Conservation (phyloP, 2,113 vertebrate genomes). For the Neodontobutis hainanensis region DNA sequence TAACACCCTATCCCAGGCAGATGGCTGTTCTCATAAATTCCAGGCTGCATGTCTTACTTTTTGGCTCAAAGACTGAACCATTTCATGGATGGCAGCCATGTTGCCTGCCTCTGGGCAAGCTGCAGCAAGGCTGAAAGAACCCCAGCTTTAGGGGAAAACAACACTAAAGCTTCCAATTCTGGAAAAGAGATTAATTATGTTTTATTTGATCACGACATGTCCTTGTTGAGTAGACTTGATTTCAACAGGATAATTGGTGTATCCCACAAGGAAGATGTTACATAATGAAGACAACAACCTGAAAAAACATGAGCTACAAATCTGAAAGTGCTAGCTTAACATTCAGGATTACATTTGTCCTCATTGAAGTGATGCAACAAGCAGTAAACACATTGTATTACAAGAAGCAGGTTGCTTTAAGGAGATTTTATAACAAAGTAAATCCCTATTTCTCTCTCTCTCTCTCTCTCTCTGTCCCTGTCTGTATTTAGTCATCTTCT, state of each 20-base stretch:
- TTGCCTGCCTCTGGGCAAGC: conserved; percentile 14
- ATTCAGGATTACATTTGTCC: too few relatives aligned
- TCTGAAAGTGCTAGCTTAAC: too few relatives aligned
- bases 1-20: conserved; percentile 49
- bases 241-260: conserved; percentile 35
- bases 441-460: background rate
- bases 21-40: conserved; percentile 59
- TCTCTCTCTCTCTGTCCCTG: background rate
- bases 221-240: conserved; percentile 19
- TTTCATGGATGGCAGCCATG: conserved; percentile 29
- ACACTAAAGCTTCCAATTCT: conserved; percentile 34
- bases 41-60: conserved; percentile 51
- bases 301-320: background rate
- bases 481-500: conserved; percentile 84
- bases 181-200: conserved; percentile 18
- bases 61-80: conserved; percentile 40
- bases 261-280: conserved; percentile 34
- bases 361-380: too few relatives aligned
- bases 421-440: background rate
- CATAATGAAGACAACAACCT: conserved; percentile 26
- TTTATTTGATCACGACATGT: conserved; percentile 10
- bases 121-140: conserved; percentile 23
- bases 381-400: too few relatives aligned
- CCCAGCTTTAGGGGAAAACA: conserved; percentile 16
- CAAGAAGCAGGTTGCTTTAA: too few relatives aligned